Conservation (phyloP, 1,140 invertebrate species). For the Olivierus martensii region DNA sequence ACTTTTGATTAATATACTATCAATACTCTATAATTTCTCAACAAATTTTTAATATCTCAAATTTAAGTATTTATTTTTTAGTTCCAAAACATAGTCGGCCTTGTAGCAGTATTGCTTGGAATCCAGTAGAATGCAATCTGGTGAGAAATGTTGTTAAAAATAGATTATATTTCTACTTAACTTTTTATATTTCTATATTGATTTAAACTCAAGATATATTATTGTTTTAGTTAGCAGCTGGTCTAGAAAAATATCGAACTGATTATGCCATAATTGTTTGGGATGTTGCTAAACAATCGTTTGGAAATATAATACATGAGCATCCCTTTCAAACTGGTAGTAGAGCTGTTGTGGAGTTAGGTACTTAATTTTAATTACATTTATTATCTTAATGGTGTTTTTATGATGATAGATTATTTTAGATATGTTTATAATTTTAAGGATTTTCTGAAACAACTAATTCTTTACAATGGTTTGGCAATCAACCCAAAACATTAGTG, state of each 20-base stretch:
- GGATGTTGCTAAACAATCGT: constrained; percentile 23
- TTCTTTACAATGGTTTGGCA: constrained; percentile 70
- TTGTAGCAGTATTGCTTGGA: too few species aligned
- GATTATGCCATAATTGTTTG: constrained; percentile 31
- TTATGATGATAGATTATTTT: too few species aligned
- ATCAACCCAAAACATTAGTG: constrained; percentile 53
- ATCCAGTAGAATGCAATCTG: too few species aligned
- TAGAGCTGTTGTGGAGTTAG: neutral
- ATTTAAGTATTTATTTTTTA: too few species aligned
- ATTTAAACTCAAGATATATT: neutral
- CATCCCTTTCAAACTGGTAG: neutral
- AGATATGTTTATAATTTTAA: constrained; percentile 22
- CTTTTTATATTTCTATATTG: neutral
- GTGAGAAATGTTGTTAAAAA: too few species aligned
- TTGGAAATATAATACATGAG: neutral
- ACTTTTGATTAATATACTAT: too few species aligned
- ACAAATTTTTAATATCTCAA: too few species aligned
- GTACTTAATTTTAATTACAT: neutral
- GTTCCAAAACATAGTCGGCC: too few species aligned
- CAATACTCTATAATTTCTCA: too few species aligned
- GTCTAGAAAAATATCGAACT: constrained; percentile 67
- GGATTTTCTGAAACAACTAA: constrained; percentile 66
- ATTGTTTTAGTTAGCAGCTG: constrained; percentile 49
- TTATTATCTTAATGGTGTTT: neutral
- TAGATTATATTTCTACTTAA: neutral